Percentiles rank a stretch among this genome's conserved stretches.
These are phyloP conservation scores for Drosophila mimetica DNA, from an alignment of 2,888 invertebrate species.

Conservation along the genomic window DNA sequence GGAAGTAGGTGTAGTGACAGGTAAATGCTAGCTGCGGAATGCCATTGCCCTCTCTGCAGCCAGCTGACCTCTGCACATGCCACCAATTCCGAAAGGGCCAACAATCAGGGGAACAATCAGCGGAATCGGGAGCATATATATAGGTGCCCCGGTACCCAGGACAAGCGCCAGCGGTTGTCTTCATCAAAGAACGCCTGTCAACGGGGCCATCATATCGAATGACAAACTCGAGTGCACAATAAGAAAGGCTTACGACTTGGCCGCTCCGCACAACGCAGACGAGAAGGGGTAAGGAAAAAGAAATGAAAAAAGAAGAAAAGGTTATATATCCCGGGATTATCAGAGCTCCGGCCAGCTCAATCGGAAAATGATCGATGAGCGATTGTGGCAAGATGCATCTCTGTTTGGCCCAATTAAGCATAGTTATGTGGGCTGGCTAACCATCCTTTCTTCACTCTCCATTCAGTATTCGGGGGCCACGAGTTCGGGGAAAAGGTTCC, in stretches of 20 bases:
- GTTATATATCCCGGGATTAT: conserved; percentile 50
- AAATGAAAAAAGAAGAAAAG: conserved; percentile 14
- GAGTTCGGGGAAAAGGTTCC: conserved; percentile 1
- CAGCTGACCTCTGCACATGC: conserved; percentile 79
- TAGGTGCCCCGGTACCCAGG: conserved; percentile 6
- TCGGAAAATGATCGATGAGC: conserved; percentile 75
- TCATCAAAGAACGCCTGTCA: conserved; percentile 63
- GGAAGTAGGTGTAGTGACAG: conserved; percentile 31
- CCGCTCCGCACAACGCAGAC: conserved; percentile 49
- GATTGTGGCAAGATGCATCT: conserved; percentile 35
- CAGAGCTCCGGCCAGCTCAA: conserved; percentile 63
- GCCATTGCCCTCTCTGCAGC: conserved; percentile 68
- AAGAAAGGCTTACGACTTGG: conserved; percentile 17
- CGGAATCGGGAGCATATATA: conserved; percentile 39
- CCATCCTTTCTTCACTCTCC: conserved; percentile 2
- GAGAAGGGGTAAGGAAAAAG: background rate
- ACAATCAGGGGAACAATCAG: background rate
- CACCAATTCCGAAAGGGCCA: conserved; percentile 35
- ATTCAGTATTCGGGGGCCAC: conserved; percentile 4
- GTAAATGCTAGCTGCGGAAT: conserved; percentile 55
- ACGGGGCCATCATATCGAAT: conserved; percentile 75
- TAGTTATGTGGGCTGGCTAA: background rate
- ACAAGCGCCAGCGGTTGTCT: conserved; percentile 45
- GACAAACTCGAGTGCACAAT: conserved; percentile 69
- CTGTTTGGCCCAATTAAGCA: conserved; percentile 43